These are phyloP conservation scores for Tenthredo distinguenda DNA, from an alignment of 2,888 invertebrate genomes.

Conservation along the genomic window DNA sequence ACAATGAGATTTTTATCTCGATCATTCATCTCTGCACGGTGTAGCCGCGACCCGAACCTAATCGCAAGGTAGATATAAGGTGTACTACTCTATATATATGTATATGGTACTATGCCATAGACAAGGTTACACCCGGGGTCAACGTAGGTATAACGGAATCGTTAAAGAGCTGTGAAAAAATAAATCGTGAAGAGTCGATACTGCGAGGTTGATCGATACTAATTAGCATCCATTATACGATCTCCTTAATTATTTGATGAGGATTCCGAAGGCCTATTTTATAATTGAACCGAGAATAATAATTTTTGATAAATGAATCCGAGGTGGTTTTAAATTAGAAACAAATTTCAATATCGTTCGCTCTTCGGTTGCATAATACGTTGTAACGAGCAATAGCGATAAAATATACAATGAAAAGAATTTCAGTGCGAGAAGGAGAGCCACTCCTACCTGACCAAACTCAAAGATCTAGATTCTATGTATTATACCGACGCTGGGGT, in stretches of 20 bases:
- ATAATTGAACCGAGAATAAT: background rate
- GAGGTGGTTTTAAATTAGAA: background rate
- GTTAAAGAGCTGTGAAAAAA: background rate
- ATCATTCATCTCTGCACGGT: slow-evolving; percentile 8
- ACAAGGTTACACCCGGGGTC: slow-evolving; percentile 31
- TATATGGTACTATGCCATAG: background rate
- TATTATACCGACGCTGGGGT: background rate
- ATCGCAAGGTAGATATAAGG: slow-evolving; percentile 14
- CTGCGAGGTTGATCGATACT: background rate
- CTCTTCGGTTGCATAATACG: background rate
- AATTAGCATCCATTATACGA: background rate
- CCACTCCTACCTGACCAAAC: slow-evolving; percentile 43
- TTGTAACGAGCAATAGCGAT: background rate
- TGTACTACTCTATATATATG: background rate
- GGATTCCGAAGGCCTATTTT: background rate
- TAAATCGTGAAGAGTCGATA: background rate
- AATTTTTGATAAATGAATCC: background rate
- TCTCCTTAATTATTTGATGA: slow-evolving; percentile 2
- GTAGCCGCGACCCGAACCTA: background rate
- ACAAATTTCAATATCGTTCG: slow-evolving; percentile 4
- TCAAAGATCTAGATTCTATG: background rate
- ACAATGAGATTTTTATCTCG: slow-evolving; percentile 29
- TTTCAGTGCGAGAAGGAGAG: slow-evolving; percentile 8
- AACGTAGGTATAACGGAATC: background rate
- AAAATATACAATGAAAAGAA: slow-evolving; percentile 24